Base-by-base conservation (phyloP, 2,113 vertebrate species). In the Brachyhypopomus gauderio region DNA sequence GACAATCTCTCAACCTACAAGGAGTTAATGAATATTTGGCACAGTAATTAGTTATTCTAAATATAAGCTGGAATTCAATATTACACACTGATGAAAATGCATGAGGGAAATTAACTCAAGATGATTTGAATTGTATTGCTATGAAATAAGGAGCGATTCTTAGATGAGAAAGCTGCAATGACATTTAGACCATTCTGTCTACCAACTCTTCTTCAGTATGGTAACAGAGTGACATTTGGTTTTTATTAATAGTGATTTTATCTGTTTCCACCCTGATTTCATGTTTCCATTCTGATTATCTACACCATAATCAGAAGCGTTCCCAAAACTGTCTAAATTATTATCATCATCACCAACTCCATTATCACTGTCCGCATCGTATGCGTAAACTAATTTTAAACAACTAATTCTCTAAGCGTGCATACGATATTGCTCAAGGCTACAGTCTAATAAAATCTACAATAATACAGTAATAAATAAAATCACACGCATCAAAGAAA, bases 11-110 rank as follows among this genome's bases (percentile, higher is more conserved):
- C 73, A 45, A 14, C 2, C 73, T 77, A 75, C 17, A 41, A 66
- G 60, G 67, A 83, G 78, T 76, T 83, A 85, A 85, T 85, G 81
- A 76, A 85, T 82, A 83, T 74, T 77, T 72, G 73, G 62, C 81
- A 77, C 72, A 78, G 60, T 83, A 85, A 85, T 85, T 83, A 85
- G 73, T 72, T 85, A 62, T 69, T 83, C 84, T 85, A 85, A 83
- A 85, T 83, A 85, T 85, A 85, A 85, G 77, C 72, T 63, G 77
- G 34, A 66, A 45, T 67, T 85, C 77, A 83, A 80, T 80, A 85
- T 74, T 83, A 60, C 78, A 20, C 48, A 45, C 34, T 75, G 74
- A 64, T 75, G 73, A 71, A 83, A 76, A 52, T 78, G 16, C 84
- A 75, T 52, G 6, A 41, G 84, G 84, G 84, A 83, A 79, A 77